Evolutionary conservation across 2,797 vertebrate species (phyloP), one percentile per base, ranked within the genome.

Genomic region (Alectoris magna): DNA sequence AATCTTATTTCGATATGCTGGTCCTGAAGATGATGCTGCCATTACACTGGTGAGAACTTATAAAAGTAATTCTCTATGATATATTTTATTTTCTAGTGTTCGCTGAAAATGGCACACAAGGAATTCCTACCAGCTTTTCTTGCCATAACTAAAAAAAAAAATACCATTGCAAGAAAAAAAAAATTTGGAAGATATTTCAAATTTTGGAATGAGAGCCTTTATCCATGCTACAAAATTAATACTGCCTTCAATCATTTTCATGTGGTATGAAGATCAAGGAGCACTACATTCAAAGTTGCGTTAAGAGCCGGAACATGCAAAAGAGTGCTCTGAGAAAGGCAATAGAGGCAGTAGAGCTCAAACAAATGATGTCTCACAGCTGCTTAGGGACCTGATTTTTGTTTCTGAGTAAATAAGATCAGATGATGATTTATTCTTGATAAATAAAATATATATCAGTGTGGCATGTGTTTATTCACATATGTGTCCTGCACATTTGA

Each of bases 21-120:
- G 99, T 39, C 99, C 99, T 14, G 99, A 99, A 97, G 99, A 99
- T 72, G 99, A 99, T 79, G 99, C 99, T 36, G 99, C 99, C 95
- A 99, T 99, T 90, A 99, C 99, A 27, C 96, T 99, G 98, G 99
- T 99, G 97, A 97, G 98, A 97, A 84, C 38, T 69, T 72, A 21
- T 0, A 44, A 14, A 80, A 87, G 16, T 48, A 6, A 14, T 77
- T 75, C 26, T 36, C 0, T 48, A 3, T 59, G 11, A n/a, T 70
- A 15, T 0, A 1, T 8, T 78, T 66, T 51, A 17, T 15, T 81
- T 90, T 72, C 34, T 4, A 8, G 46, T 85, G 15, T 66, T 67
- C 58, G 15, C 38, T 85, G 66, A 70, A 81, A 79, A 48, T 48
- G 36, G 22, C 14, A 55, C 0, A 0, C 59, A 29, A 78, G 51